phyloP scores from a whole-genome alignment of 92 coral and sea anemone genomes.

The Montipora capitata region DNA sequence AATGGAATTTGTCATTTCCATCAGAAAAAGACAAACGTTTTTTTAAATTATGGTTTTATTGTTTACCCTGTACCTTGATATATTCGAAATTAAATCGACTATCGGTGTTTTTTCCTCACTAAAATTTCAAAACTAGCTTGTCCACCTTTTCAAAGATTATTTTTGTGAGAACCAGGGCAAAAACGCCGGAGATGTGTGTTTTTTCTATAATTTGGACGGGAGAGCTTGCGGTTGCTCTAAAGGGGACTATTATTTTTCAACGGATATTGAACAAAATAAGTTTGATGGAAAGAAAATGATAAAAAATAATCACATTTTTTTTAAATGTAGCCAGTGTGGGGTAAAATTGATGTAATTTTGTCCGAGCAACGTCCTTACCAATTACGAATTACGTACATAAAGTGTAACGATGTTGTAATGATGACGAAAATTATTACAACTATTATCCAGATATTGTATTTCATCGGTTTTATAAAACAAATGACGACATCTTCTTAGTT shows the following conservation, averaged over 20 bases:
- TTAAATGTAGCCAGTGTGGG: neutral
- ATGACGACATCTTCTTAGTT: neutral
- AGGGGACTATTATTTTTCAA: neutral
- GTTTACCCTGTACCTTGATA: too few relatives aligned
- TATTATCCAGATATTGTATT: too few relatives aligned
- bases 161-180: too few relatives aligned
- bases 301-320: too few relatives aligned
- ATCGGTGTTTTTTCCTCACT: too few relatives aligned
- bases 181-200: too few relatives aligned
- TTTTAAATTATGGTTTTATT: too few relatives aligned
- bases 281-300: neutral
- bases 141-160: too few relatives aligned
- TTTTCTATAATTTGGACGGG: too few relatives aligned
- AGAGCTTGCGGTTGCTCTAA: neutral
- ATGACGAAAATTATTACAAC: neutral
- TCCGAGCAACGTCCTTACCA: too few relatives aligned
- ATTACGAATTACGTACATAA: too few relatives aligned
- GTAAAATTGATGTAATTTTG: neutral
- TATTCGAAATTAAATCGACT: neutral
- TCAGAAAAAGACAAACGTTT: neutral
- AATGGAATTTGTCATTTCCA: neutral
- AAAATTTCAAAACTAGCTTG: too few relatives aligned
- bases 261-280: neutral
- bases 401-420: neutral
- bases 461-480: neutral